Conservation (phyloP, 1,140 invertebrate species). For the Bursaphelenchus mucronatus region DNA sequence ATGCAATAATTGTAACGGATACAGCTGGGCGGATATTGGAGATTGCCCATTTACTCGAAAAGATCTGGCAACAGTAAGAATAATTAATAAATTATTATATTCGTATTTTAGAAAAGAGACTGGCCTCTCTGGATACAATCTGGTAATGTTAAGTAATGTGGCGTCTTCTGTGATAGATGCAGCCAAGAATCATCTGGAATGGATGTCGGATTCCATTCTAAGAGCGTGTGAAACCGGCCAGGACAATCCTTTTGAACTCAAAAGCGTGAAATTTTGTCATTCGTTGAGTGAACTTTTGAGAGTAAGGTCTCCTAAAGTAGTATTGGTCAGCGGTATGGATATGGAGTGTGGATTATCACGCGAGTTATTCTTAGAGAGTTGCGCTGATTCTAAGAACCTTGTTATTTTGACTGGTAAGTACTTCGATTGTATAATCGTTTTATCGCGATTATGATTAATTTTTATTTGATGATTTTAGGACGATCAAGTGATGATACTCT, state of each 20-base stretch:
- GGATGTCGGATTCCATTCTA: constrained; percentile 99
- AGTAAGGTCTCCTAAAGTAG: constrained; percentile 89
- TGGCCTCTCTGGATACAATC: constrained; percentile 84
- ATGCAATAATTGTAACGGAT: constrained; percentile 88
- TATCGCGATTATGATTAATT: constrained; percentile 54
- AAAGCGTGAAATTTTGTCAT: constrained; percentile 82
- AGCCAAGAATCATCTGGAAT: constrained; percentile 96
- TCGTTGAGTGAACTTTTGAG: constrained; percentile 80
- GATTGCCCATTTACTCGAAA: constrained; percentile 83
- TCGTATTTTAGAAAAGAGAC: constrained; percentile 83
- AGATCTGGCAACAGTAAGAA: constrained; percentile 55
- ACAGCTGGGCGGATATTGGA: constrained; percentile 91
- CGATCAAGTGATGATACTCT: constrained; percentile 50
- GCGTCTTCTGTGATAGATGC: constrained; percentile 98
- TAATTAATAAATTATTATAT: constrained; percentile 9
- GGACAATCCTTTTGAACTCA: constrained; percentile 71
- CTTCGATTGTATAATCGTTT: not conserved
- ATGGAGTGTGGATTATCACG: constrained; percentile 91
- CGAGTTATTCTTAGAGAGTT: constrained; percentile 92
- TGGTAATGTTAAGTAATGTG: constrained; percentile 90
- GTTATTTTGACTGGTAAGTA: constrained; percentile 76
- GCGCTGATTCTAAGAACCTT: constrained; percentile 82
- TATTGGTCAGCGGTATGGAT: constrained; percentile 87
- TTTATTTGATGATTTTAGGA: constrained; percentile 31
- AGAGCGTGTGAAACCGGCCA: constrained; percentile 88